Conservation (phyloP, 1,140 invertebrate species). For the Eciton burchellii region DNA sequence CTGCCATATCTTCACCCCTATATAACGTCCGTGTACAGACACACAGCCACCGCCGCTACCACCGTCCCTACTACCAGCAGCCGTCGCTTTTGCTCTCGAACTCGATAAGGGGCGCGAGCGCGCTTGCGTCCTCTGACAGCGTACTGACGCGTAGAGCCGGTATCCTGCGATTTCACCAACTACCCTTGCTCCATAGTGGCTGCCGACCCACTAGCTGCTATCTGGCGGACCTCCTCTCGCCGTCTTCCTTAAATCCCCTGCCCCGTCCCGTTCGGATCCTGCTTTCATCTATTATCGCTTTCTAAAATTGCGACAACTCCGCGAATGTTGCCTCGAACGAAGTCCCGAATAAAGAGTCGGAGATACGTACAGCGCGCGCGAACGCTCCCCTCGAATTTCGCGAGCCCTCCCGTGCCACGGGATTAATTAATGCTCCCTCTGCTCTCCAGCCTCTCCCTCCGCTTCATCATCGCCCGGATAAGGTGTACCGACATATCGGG, state of each 20-base stretch:
- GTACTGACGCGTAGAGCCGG: constrained; percentile 64
- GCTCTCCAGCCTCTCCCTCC: too few relatives aligned
- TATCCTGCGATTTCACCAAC: constrained; percentile 78
- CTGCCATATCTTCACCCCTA: constrained; percentile 37
- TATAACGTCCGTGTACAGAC: constrained; percentile 33
- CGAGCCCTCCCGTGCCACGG: too few relatives aligned
- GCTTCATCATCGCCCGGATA: too few relatives aligned
- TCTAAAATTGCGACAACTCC: not conserved
- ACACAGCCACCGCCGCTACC: constrained; percentile 9
- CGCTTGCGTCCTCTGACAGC: constrained; percentile 74
- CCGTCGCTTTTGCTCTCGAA: constrained; percentile 81
- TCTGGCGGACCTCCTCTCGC: constrained; percentile 43
- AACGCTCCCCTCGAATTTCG: not conserved
- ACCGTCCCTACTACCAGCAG: constrained; percentile 51
- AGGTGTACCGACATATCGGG: too few relatives aligned
- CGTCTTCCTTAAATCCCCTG: constrained; percentile 68
- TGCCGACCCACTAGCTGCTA: constrained; percentile 51
- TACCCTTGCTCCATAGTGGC: constrained; percentile 61
- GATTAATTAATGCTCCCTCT: too few relatives aligned
- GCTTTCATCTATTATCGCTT: constrained; percentile 24
- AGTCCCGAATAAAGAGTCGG: not conserved
- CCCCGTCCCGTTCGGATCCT: not conserved
- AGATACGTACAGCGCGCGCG: not conserved
- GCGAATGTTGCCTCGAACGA: not conserved
- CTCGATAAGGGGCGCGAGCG: constrained; percentile 82